phyloP scores from a whole-genome alignment of 2,797 vertebrate genomes.

The Oreochromis mossambicus region DNA sequence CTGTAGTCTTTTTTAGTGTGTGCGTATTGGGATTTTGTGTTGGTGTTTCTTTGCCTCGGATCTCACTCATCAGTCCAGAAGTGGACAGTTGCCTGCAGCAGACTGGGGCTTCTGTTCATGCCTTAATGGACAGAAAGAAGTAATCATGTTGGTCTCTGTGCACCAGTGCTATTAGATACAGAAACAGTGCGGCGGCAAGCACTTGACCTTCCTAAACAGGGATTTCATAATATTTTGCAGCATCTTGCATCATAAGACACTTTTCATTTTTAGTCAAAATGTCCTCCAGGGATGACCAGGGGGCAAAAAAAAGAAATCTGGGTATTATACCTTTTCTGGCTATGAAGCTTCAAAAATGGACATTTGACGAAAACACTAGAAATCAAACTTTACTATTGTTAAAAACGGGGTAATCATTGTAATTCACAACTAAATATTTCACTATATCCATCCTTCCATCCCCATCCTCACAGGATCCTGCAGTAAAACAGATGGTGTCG shows the following conservation, averaged over 20 bases:
- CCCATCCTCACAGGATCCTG: not conserved
- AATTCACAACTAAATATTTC: not conserved
- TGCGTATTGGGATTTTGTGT: not conserved
- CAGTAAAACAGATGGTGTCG: conserved; percentile 33
- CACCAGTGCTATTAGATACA: not conserved
- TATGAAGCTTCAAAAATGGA: not conserved
- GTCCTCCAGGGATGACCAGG: not conserved
- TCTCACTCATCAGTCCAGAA: not conserved
- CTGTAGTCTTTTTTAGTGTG: not conserved
- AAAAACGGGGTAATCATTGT: not conserved
- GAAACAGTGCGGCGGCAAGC: not conserved
- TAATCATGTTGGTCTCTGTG: conserved; percentile 19
- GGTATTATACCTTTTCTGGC: not conserved
- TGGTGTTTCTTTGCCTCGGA: not conserved
- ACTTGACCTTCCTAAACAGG: not conserved
- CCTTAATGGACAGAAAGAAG: conserved; percentile 11
- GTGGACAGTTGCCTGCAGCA: not conserved
- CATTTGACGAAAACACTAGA: not conserved
- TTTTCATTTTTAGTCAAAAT: not conserved
- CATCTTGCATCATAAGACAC: conserved; percentile 19
- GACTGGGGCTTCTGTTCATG: not conserved
- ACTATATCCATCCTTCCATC: not conserved
- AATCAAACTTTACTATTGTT: not conserved
- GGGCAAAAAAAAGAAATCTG: not conserved
- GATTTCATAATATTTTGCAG: conserved; percentile 20